phyloP scores from a whole-genome alignment of 2,797 vertebrate genomes.

The Tangara arthus region DNA sequence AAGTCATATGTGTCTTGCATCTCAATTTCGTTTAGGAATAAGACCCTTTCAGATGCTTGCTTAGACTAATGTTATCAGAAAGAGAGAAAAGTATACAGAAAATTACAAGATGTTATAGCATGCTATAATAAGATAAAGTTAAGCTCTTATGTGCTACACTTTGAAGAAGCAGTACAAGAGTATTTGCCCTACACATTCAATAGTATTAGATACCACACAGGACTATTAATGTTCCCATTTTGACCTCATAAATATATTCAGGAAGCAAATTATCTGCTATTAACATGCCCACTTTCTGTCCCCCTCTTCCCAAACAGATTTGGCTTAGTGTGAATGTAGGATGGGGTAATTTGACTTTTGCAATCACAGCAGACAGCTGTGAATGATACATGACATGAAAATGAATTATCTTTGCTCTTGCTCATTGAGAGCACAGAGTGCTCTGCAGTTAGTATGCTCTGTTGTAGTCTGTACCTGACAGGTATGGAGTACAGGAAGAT shows the following conservation, averaged over 20 bases:
- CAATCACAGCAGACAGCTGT: slow-evolving; percentile 54
- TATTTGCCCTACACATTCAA: background rate
- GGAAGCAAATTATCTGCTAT: slow-evolving; percentile 44
- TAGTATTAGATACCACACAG: background rate
- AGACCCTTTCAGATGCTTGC: background rate
- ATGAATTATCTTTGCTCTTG: slow-evolving; percentile 11
- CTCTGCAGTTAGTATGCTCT: background rate
- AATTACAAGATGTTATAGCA: background rate
- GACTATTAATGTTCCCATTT: slow-evolving; percentile 9
- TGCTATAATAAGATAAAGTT: background rate
- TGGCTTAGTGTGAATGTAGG: slow-evolving; percentile 37
- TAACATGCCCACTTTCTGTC: slow-evolving; percentile 30
- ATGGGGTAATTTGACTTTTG: slow-evolving; percentile 42
- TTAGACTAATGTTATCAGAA: background rate
- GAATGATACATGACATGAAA: slow-evolving; percentile 48
- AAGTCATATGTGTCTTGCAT: background rate
- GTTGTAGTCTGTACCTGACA: background rate
- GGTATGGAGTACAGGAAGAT: background rate
- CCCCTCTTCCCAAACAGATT: slow-evolving; percentile 33
- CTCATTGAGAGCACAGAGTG: background rate
- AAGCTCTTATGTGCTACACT: background rate
- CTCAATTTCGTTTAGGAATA: background rate
- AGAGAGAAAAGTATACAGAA: background rate
- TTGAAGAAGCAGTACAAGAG: background rate
- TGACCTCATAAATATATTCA: slow-evolving; percentile 28